Base-by-base conservation (phyloP, 2,888 invertebrate genomes). In the Callyntrura guangdongensis region DNA sequence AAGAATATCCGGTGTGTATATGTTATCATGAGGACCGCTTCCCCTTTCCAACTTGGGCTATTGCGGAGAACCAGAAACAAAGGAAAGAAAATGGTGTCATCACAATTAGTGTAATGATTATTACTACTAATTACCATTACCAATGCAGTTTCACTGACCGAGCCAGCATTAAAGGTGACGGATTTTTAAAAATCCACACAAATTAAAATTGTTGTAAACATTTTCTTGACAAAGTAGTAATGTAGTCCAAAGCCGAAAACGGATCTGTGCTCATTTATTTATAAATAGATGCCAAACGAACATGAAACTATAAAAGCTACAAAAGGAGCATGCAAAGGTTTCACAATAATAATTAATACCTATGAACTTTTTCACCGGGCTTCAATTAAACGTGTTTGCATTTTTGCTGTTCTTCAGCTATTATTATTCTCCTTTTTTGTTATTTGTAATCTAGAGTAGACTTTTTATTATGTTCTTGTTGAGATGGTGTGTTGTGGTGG, bases 311-410 rank as follows among this genome's bases (percentile, higher is more conserved):
- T 6, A 36, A 36, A 36, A 36, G 36, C 36, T 36, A 36, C 2
- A 2, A 36, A 53, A 53, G 2, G 12, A n/a, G 8, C 12, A 53
- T 9, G 11, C 53, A 53, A 53, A 53, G 2, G 53, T 14, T 53
- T 2, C 53, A n/a, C 53, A 53, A 53, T 53, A 14, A 53, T 53
- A 14, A 53, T 53, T 14, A 14, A 9, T 9, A 9, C 53, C 12
- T 14, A 9, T 14, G 12, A 53, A 53, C 12, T 14, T 53, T 12
- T n/a, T 53, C n/a, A 5, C 8, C 2, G n/a, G n/a, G 53, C 12
- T 53, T 9, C 53, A 53, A 53, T 53, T 53, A 53, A 53, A 53
- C 53, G 53, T 53, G 53, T 53, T 53, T 53, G 53, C 53, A 53
- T 53, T 53, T 53, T 53, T 53, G 14, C n/a, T 53, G 53, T 53